A percentile compares a stretch with the other conserved stretches of the same genome.
Evolutionary conservation across 2,113 vertebrate genomes (phyloP).

Genomic region (Thalassarche chlororhynchos): DNA sequence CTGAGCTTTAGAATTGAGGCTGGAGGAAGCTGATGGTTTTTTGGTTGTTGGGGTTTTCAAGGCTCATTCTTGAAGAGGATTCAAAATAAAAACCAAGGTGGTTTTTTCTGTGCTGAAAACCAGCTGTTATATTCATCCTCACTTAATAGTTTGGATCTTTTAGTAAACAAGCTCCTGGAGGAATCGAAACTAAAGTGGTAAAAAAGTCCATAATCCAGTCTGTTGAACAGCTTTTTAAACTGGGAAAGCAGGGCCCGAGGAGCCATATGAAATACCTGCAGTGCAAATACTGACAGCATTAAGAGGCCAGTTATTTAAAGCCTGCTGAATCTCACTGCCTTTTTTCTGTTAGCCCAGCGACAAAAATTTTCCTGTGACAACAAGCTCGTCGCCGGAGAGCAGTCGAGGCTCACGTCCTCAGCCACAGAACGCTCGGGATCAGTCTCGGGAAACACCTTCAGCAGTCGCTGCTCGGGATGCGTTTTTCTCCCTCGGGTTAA

Average conservation of each 20-base stretch:
- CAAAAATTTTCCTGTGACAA: not conserved
- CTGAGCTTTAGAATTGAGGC: not conserved
- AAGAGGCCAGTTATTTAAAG: not conserved
- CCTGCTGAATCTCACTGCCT: not conserved
- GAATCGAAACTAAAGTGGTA: not conserved
- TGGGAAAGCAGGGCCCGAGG: not conserved
- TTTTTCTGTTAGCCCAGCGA: not conserved
- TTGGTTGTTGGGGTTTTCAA: not conserved
- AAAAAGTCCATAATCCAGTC: not conserved
- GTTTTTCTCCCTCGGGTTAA: not conserved
- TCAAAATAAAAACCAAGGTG: not conserved
- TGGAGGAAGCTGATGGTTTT: not conserved
- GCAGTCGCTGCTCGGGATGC: not conserved
- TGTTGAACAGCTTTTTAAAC: not conserved
- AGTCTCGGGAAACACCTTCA: not conserved
- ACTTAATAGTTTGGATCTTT: not conserved
- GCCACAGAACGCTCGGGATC: not conserved
- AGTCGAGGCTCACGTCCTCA: not conserved
- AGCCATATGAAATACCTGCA: not conserved
- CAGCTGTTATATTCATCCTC: not conserved
- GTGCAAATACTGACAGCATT: not conserved
- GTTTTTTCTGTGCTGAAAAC: not conserved
- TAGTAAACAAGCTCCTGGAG: not conserved
- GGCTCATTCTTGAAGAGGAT: not conserved
- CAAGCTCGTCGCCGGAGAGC: not conserved